Conservation (phyloP, 2,888 invertebrate genomes). For the Blastobasis lacticolella region DNA sequence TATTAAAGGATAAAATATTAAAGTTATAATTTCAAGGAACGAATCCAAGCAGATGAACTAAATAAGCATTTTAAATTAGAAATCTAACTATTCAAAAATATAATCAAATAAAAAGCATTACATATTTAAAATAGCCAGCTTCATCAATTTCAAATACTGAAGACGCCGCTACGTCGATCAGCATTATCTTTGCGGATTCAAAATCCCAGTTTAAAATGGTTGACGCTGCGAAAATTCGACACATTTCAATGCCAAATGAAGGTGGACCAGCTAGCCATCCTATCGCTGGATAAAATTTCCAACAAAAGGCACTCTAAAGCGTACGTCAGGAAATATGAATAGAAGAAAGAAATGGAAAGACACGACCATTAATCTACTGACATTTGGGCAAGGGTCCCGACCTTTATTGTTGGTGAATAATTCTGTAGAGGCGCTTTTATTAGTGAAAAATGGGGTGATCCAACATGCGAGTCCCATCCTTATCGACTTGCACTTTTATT, state of each 20-base stretch:
- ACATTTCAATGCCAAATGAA: neutral
- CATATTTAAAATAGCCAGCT: neutral
- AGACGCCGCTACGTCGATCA: neutral
- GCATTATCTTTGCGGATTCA: neutral
- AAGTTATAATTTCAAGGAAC: neutral
- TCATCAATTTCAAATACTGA: neutral
- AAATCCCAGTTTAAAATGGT: neutral
- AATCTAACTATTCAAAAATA: neutral
- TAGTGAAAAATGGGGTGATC: constrained; percentile 5
- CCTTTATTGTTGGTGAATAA: constrained; percentile 3
- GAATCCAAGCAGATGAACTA: neutral
- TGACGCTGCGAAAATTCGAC: neutral
- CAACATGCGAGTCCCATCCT: neutral
- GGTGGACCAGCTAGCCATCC: neutral
- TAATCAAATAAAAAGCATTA: neutral
- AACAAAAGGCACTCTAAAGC: constrained; percentile 17
- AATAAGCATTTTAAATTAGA: neutral
- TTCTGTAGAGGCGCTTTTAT: constrained; percentile 3
- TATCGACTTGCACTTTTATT: neutral
- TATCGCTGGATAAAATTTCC: constrained; percentile 12
- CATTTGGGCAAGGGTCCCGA: constrained; percentile 13
- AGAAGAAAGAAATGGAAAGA: constrained; percentile 21
- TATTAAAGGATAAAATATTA: too few species aligned
- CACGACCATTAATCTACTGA: constrained; percentile 28
- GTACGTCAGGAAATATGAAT: constrained; percentile 16